Evolutionary conservation across 2,888 invertebrate species (phyloP), one percentile per base, ranked within the genome.

Genomic region (Branchinecta sandiegonensis): DNA sequence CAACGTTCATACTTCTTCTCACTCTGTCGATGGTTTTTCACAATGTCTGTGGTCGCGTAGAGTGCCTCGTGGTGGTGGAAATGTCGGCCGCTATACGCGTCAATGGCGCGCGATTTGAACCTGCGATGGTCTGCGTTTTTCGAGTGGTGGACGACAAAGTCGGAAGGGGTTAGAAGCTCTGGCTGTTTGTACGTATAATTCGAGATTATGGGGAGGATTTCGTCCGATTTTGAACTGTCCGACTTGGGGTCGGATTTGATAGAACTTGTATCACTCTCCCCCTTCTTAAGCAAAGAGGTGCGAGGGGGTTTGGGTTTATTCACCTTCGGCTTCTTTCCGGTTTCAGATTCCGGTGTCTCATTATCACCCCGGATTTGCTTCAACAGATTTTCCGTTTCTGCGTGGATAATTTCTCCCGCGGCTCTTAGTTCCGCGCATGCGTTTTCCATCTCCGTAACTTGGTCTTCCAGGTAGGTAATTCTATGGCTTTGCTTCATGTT

Each of bases 31-130:
- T n/a, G n/a, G n/a, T 17, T 17, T 14, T n/a, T 8, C 10, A 17
- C 17, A 9, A 56, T n/a, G 17, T 56, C 56, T 10, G 56, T 56
- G 10, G 56, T 56, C n/a, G 56, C 56, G 56, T 56, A 56, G 17
- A 56, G 56, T 56, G 56, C 56, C 17, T 56, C 56, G 17, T 56
- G 56, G 17, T 56, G 56, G 17, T 56, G 56, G 56, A 56, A 14
- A 56, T 56, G 56, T 0, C 56, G 56, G 8, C 56, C 56, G 9
- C 56, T 56, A 17, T 14, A n/a, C n/a, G 56, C 8, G 9, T 56
- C 56, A 56, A 56, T 56, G 14, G 14, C 56, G 17, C 56, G n/a
- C 8, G 56, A 17, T 56, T 17, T 56, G 8, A 56, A 56, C 14
- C 10, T 56, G 17, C 37, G 37, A 2, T 56, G 56, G 17, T 56